Evolutionary conservation across 2,113 vertebrate species (phyloP).

Genomic region (Polyodon spathula): DNA sequence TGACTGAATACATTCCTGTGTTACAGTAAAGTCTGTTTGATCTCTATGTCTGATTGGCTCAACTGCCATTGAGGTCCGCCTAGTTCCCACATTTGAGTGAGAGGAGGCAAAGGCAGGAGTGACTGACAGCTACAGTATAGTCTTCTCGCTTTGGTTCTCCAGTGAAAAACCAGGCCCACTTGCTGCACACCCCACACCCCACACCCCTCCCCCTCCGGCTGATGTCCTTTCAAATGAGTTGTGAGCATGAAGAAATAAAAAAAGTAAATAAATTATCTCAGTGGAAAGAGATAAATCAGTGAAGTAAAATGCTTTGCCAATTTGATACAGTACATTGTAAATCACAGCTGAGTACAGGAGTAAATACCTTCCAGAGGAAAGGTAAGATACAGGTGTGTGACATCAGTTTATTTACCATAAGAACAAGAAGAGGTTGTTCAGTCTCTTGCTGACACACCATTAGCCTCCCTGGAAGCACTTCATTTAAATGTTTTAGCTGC

Average conservation of each 20-base stretch:
- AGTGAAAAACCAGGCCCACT: conserved; percentile 27
- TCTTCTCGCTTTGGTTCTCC: conserved; percentile 33
- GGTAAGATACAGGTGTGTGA: too few relatives aligned
- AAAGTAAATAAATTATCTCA: conserved; percentile 26
- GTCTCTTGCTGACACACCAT: too few relatives aligned
- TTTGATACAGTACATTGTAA: not conserved
- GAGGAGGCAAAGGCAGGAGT: conserved; percentile 21
- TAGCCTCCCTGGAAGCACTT: too few relatives aligned
- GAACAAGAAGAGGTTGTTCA: too few relatives aligned
- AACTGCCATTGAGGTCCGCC: conserved; percentile 6
- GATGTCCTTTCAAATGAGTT: conserved; percentile 10
- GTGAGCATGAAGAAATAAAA: conserved; percentile 18
- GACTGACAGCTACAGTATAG: conserved; percentile 43
- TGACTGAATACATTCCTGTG: not conserved
- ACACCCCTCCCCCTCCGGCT: conserved; percentile 29
- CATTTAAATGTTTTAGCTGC: too few relatives aligned
- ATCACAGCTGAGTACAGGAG: not conserved
- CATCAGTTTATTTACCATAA: too few relatives aligned
- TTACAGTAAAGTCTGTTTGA: conserved; percentile 2
- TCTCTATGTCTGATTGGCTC: conserved; percentile 1
- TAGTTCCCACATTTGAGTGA: conserved; percentile 10
- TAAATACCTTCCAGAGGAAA: too few relatives aligned
- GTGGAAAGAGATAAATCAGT: conserved; percentile 13
- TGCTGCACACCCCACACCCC: conserved; percentile 23
- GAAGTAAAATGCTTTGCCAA: conserved; percentile 3